These are phyloP conservation scores for Brenthis daphne DNA, from an alignment of 2,888 invertebrate species.

Conservation along the genomic window DNA sequence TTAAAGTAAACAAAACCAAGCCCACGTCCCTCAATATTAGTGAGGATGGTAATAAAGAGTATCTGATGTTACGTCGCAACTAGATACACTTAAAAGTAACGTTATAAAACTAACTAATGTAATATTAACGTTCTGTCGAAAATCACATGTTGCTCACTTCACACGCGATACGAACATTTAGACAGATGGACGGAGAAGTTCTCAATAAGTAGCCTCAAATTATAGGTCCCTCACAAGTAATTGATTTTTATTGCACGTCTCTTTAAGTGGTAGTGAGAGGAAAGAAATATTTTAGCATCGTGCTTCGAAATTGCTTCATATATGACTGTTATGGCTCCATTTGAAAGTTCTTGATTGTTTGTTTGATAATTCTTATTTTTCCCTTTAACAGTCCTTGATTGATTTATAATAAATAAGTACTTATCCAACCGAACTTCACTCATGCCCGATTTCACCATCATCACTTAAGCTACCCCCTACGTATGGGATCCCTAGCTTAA, in stretches of 20 bases:
- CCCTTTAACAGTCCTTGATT: no score
- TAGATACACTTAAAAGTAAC: constrained; percentile 9
- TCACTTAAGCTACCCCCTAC: no score
- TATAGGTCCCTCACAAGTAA: constrained; percentile 49
- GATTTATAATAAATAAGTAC: no score
- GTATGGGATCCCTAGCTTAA: no score
- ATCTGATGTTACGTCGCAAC: neutral
- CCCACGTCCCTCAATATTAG: no score
- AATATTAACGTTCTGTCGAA: constrained; percentile 34
- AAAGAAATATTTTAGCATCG: constrained; percentile 15
- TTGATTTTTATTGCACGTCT: constrained; percentile 53
- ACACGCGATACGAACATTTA: constrained; percentile 62
- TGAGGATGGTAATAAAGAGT: no score
- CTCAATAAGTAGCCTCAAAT: constrained; percentile 52
- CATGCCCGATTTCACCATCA: no score
- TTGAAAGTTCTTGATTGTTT: neutral
- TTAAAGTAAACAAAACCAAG: no score
- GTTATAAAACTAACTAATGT: constrained; percentile 26
- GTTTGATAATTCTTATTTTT: no score
- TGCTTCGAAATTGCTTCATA: constrained; percentile 10
- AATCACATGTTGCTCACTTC: constrained; percentile 40
- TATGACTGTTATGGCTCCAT: neutral
- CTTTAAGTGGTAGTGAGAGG: constrained; percentile 33
- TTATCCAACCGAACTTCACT: no score
- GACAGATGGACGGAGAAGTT: constrained; percentile 48